Base-by-base conservation (phyloP, 2,797 vertebrate genomes). In the Mionectes olivaceus region DNA sequence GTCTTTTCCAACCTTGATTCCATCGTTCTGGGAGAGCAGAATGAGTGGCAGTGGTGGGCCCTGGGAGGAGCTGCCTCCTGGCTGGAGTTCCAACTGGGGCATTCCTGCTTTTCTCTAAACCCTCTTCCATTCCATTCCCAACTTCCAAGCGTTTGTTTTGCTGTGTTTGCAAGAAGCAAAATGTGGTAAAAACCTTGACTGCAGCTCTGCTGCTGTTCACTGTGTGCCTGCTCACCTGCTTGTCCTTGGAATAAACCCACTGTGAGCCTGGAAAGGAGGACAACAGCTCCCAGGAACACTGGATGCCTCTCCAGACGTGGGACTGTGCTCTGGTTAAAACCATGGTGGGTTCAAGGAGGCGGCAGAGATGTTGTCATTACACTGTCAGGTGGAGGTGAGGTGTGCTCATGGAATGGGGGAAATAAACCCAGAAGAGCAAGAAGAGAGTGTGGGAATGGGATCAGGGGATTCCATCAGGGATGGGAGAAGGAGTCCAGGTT, bases 241-340 rank as follows among this genome's bases (percentile, higher is more conserved):
- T 75, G n/a, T 50, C 39, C 21, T 56, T 46, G n/a, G 56, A 52
- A 74, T 30, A 39, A 49, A 68, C 35, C n/a, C 19, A 3, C 53
- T 53, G 57, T 17, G n/a, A 37, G 49, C 37, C 49, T 63, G 57
- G 21, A 33, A 87, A 43, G 50, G 25, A 19, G 15, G 39, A 37
- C 10, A 32, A 4, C 8, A 33, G 37, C 0, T 7, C 6, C 0
- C 17, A 5, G 28, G 53, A 59, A 16, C 1, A 3, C 37, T 19
- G 41, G 35, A 50, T 49, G 47, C n/a, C 18, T 63, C 53, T 86
- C 55, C 30, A 23, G 69, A 57, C 17, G 22, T 5, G 10, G 23
- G 19, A 17, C 32, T 53, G 4, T 24, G 37, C 63, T 71, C 33
- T 24, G 2, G 5, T 50, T 55, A 21, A 61, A 85, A n/a, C 32